Conservation (phyloP, 2,888 invertebrate species). For the Tryphoninae sp. region DNA sequence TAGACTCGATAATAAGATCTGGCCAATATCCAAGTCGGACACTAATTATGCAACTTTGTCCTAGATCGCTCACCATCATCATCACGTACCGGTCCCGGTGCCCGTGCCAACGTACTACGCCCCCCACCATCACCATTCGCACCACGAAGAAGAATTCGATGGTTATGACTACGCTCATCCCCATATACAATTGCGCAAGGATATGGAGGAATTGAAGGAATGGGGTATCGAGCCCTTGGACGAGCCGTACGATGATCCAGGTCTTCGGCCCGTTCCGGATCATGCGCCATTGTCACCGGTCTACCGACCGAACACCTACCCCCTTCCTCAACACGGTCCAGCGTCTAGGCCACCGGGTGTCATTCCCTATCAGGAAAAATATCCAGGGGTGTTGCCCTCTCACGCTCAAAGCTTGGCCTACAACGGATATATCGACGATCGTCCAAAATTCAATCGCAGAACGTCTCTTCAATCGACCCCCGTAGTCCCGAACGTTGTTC, state of each 20-base stretch:
- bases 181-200: slow-evolving; percentile 78
- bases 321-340: slow-evolving; percentile 67
- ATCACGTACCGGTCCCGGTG: slow-evolving; percentile 83
- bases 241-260: slow-evolving; percentile 70
- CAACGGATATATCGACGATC: slow-evolving; percentile 74
- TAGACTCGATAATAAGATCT: slow-evolving; percentile 18
- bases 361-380: slow-evolving; percentile 69
- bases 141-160: slow-evolving; percentile 75
- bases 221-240: slow-evolving; percentile 79
- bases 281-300: slow-evolving; percentile 51
- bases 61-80: slow-evolving; percentile 90
- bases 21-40: slow-evolving; percentile 1
- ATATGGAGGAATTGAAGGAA: slow-evolving; percentile 78
- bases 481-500: slow-evolving; percentile 32
- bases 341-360: slow-evolving; percentile 66
- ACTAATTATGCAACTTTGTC: slow-evolving; percentile 53
- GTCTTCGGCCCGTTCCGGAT: slow-evolving; percentile 57
- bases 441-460: slow-evolving; percentile 69
- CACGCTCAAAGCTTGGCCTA: slow-evolving; percentile 76
- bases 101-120: slow-evolving; percentile 75
- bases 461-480: slow-evolving; percentile 40
- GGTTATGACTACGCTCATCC: slow-evolving; percentile 79
- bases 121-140: slow-evolving; percentile 74
- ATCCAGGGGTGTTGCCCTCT: slow-evolving; percentile 45
- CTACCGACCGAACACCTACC: slow-evolving; percentile 63